These are phyloP conservation scores for Panthera uncia DNA, from an alignment of 2,113 vertebrate species.

Conservation along the genomic window DNA sequence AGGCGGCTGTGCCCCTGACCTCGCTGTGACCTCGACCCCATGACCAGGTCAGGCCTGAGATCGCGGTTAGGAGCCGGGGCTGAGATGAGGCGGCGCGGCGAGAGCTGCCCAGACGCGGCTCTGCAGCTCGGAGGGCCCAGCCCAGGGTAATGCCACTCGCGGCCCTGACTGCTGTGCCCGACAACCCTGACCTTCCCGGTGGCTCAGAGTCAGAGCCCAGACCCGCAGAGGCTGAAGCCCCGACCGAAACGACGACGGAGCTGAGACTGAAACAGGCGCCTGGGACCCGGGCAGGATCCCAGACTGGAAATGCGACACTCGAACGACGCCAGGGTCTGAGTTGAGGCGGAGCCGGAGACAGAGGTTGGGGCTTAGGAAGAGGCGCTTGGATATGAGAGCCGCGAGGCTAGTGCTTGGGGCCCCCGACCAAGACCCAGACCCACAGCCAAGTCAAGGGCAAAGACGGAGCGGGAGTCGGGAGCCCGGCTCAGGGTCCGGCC, in stretches of 20 bases:
- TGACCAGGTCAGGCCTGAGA: not conserved
- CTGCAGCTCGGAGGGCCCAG: not conserved
- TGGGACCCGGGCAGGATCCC: not conserved
- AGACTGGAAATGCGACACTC: not conserved
- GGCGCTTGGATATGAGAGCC: not conserved
- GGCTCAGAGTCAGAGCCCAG: not conserved
- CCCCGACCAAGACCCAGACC: not conserved
- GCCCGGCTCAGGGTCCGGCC: not conserved
- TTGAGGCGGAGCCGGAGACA: not conserved
- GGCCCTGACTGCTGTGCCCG: not conserved
- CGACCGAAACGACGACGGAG: not conserved
- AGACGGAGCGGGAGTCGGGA: not conserved
- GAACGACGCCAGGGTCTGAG: not conserved
- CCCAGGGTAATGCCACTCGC: accelerated
- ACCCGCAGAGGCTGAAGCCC: not conserved
- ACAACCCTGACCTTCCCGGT: accelerated
- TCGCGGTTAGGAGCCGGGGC: accelerated
- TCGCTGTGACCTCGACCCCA: constrained; percentile 36
- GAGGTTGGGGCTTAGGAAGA: not conserved
- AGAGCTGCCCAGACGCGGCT: accelerated
- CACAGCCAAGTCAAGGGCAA: not conserved
- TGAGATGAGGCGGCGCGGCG: accelerated
- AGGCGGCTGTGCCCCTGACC: not conserved
- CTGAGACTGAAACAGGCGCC: not conserved
- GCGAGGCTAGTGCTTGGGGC: not conserved